A percentile compares a stretch with the other conserved stretches of the same genome.
Conservation (phyloP, 2,113 vertebrate genomes). For the Kobus ellipsiprymnus region DNA sequence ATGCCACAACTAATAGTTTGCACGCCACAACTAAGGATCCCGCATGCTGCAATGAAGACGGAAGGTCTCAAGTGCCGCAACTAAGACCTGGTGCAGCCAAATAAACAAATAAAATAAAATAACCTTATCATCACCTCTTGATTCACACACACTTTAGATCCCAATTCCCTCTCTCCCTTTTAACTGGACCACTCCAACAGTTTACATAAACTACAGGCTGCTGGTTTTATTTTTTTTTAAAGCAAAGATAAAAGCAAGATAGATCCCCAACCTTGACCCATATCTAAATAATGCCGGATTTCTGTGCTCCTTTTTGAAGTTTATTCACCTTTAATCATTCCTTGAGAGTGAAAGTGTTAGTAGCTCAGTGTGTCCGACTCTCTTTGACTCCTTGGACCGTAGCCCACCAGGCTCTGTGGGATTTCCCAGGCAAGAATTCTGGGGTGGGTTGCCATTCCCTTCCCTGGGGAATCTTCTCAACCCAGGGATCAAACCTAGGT, state of each 20-base stretch:
- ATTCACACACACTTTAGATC: neutral
- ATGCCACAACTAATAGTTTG: neutral
- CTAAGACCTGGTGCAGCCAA: neutral
- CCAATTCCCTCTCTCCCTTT: neutral
- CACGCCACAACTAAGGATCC: neutral
- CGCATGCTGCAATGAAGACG: fast-evolving
- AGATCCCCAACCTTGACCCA: neutral
- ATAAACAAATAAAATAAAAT: neutral
- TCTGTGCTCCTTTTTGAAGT: neutral
- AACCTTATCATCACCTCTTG: neutral
- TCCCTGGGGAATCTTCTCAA: neutral
- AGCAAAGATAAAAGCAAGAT: neutral
- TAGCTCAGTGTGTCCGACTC: neutral
- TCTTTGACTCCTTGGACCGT: neutral
- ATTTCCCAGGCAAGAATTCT: neutral
- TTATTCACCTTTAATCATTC: neutral
- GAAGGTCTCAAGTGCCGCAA: neutral
- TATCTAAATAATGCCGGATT: neutral
- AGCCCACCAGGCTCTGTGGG: neutral
- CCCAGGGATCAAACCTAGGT: neutral
- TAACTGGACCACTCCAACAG: neutral
- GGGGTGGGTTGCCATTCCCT: neutral
- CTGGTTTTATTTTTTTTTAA: neutral
- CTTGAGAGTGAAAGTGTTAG: neutral
- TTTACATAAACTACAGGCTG: neutral